Base-by-base conservation (phyloP, 1,140 invertebrate genomes). In the Zaprionus lachaisei region DNA sequence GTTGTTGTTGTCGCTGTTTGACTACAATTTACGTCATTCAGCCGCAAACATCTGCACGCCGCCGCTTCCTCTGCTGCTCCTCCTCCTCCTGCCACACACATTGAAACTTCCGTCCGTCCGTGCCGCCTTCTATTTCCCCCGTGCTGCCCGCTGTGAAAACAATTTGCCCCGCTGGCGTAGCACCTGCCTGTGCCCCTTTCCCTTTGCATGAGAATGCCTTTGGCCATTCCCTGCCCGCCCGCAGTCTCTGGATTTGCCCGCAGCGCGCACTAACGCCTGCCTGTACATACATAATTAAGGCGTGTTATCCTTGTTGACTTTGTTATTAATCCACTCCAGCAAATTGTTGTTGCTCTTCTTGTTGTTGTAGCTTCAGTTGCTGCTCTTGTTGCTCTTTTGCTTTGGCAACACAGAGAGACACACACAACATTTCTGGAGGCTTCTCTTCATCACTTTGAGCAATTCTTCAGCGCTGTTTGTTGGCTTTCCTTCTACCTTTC, bases 291-390 rank as follows among this genome's bases (percentile, higher is more conserved):
- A 81, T 80, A 81, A 81, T 81, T 80, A 81, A 81, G 66, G 69
- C 77, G 77, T 81, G 77, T 79, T 81, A 79, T 81, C 77, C 79
- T 81, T 81, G 77, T 81, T 81, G 79, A 79, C 72, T 81, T 79
- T 81, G 79, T 72, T 81, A 77, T 79, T 81, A 81, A 81, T 81
- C 79, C 79, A 77, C 73, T 72, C 72, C 72, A 80, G 77, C 69
- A 77, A 67, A 62, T 77, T 69, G 65, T 63, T 74, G 63, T 66
- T 72, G 28, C 37, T 44, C 47, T n/a, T 55, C 24, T 28, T 47
- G 5, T 9, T 64, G 38, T 22, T 55, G 56, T 64, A 37, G 15
- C 61, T 63, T 37, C 15, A 54, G 49, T 61, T 38, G 54, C 2
- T 26, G 17, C 2, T 65, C 41, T 11, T 44, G 22, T 62, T 61